Evolutionary conservation across 2,113 vertebrate genomes (phyloP).

Genomic region (Trematomus loennbergii): DNA sequence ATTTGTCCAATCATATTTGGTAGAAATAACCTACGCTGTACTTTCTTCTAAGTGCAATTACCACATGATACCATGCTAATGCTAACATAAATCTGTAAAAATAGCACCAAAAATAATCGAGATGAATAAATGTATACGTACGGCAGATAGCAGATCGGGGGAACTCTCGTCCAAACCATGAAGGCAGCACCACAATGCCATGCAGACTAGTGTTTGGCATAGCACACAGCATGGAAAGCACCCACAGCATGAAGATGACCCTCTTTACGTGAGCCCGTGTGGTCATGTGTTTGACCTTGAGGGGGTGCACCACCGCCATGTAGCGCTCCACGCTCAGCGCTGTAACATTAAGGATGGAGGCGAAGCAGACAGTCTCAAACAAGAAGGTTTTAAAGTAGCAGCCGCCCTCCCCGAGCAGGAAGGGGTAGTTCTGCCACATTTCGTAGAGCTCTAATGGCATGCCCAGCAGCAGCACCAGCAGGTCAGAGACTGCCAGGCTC

Average conservation of each 20-base stretch:
- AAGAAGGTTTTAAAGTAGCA: conserved; percentile 85
- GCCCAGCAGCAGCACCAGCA: conserved; percentile 81
- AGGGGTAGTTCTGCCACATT: conserved; percentile 83
- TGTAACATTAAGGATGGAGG: conserved; percentile 83
- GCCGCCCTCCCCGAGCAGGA: conserved; percentile 75
- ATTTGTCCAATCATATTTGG: background rate
- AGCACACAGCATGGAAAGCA: conserved; percentile 79
- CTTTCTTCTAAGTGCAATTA: background rate
- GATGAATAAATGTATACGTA: conserved; percentile 38
- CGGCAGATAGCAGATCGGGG: conserved; percentile 76
- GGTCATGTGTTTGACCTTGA: conserved; percentile 76
- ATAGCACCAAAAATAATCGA: background rate
- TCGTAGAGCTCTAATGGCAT: conserved; percentile 83
- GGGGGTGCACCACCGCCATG: conserved; percentile 80
- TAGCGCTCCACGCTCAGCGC: conserved; percentile 82
- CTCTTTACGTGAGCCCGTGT: conserved; percentile 78
- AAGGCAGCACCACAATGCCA: conserved; percentile 58
- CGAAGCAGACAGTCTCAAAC: conserved; percentile 84
- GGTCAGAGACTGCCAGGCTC: conserved; percentile 82
- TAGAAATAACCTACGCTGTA: background rate
- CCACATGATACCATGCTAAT: background rate
- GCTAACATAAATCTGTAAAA: background rate
- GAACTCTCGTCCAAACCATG: conserved; percentile 69
- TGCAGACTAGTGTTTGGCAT: conserved; percentile 83
- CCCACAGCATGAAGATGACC: conserved; percentile 78